These are phyloP conservation scores for Xiphophorus couchianus DNA, from an alignment of 2,113 vertebrate species.

Conservation along the genomic window DNA sequence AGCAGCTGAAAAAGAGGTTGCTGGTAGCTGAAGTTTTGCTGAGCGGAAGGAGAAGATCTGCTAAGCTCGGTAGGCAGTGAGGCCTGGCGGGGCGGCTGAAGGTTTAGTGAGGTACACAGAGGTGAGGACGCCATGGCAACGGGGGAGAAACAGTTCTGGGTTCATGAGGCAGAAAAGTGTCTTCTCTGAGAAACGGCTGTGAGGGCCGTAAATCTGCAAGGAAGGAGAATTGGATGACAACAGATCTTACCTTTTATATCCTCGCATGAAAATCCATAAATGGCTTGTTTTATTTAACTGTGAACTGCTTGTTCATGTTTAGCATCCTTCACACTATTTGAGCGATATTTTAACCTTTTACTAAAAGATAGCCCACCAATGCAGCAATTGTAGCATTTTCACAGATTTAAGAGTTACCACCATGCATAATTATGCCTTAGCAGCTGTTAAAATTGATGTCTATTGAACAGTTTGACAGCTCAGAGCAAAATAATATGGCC, in stretches of 20 bases:
- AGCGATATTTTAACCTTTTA: not conserved
- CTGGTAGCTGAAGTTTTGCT: constrained; percentile 77
- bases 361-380: not conserved
- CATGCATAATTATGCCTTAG: constrained; percentile 46
- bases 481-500: constrained; percentile 54
- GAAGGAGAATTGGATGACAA: constrained; percentile 55
- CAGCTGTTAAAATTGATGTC: constrained; percentile 74
- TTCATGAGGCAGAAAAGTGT: constrained; percentile 66
- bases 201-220: constrained; percentile 50
- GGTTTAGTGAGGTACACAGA: constrained; percentile 74
- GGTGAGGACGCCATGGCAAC: constrained; percentile 59
- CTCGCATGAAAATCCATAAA: constrained; percentile 28
- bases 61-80: constrained; percentile 53
- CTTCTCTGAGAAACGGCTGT: constrained; percentile 36
- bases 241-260: constrained; percentile 74
- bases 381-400: not conserved
- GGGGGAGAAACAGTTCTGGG: constrained; percentile 45
- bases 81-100: constrained; percentile 38
- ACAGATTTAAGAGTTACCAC: constrained; percentile 4
- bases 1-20: constrained; percentile 69
- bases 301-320: not conserved
- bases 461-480: constrained; percentile 50
- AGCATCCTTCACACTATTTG: not conserved
- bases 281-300: constrained; percentile 15
- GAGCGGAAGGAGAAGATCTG: constrained; percentile 65